Percentiles rank a stretch among this genome's conserved stretches.
Conservation (phyloP, 2,888 invertebrate genomes). For the Serrognathus titanus region DNA sequence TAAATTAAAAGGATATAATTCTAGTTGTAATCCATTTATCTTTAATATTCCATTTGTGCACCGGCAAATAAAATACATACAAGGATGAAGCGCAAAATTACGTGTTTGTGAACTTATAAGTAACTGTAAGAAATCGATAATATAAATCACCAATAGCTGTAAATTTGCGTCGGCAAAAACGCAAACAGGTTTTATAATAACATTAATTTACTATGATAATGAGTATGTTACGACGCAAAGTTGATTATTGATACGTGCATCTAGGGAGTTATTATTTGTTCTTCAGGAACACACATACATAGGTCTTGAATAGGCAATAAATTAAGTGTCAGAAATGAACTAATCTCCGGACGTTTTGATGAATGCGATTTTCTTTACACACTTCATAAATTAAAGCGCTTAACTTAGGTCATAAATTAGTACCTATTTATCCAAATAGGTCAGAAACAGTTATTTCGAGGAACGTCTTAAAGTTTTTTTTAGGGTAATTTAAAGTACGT, state of each 20-base stretch:
- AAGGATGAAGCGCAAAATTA: no score
- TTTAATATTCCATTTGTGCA: no score
- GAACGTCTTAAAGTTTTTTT: conserved; percentile 29
- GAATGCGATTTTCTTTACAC: conserved; percentile 18
- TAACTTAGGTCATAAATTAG: conserved; percentile 37
- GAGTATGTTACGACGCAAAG: conserved; percentile 1
- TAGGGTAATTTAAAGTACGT: conserved; percentile 41
- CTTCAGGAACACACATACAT: background rate
- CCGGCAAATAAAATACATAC: no score
- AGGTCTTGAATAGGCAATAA: conserved; percentile 6
- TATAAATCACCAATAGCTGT: no score
- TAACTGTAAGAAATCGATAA: no score
- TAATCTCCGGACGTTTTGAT: conserved; percentile 13
- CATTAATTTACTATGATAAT: background rate
- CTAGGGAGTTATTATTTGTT: background rate
- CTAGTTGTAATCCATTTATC: no score
- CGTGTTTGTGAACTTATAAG: no score
- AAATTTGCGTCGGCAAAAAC: background rate
- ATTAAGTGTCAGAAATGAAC: conserved; percentile 10
- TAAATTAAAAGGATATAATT: no score
- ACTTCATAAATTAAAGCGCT: conserved; percentile 24
- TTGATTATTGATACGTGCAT: conserved; percentile 3
- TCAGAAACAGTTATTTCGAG: conserved; percentile 42
- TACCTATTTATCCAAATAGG: conserved; percentile 43
- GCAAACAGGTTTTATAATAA: conserved; percentile 1